These are phyloP conservation scores for Hemiprocne comata DNA, from an alignment of 2,113 vertebrate species.

Conservation along the genomic window DNA sequence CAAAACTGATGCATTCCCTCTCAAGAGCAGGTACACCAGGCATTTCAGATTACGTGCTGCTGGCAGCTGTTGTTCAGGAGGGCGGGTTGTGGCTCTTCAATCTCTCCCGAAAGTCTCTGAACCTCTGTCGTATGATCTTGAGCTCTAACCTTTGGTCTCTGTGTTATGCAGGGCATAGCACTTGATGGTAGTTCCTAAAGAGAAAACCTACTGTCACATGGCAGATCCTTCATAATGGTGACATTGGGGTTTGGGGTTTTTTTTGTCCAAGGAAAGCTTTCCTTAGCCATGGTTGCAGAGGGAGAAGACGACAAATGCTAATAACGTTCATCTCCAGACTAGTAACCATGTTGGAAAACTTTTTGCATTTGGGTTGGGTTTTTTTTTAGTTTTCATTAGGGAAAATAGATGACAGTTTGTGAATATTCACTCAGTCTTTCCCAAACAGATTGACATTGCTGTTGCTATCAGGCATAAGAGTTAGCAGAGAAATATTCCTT, in stretches of 20 bases:
- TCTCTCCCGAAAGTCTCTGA: neutral
- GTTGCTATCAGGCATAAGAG: neutral
- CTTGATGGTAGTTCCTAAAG: neutral
- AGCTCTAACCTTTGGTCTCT: neutral
- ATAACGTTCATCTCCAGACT: neutral
- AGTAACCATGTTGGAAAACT: neutral
- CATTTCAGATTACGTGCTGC: neutral
- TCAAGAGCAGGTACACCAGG: fast-evolving
- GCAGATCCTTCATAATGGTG: neutral
- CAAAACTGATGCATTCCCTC: neutral
- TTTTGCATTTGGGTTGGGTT: neutral
- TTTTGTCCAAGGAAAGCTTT: neutral
- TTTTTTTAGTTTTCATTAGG: neutral
- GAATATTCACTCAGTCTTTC: neutral
- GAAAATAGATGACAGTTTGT: neutral
- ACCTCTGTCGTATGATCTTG: neutral
- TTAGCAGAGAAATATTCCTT: neutral
- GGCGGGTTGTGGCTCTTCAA: neutral
- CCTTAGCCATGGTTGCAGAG: neutral
- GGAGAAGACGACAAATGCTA: neutral
- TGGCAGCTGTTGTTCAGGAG: neutral
- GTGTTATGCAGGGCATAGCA: neutral
- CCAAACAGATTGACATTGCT: neutral
- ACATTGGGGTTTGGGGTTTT: neutral
- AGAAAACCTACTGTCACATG: neutral